Conservation (phyloP, 2,888 invertebrate species). For the Leistus spinibarbis region DNA sequence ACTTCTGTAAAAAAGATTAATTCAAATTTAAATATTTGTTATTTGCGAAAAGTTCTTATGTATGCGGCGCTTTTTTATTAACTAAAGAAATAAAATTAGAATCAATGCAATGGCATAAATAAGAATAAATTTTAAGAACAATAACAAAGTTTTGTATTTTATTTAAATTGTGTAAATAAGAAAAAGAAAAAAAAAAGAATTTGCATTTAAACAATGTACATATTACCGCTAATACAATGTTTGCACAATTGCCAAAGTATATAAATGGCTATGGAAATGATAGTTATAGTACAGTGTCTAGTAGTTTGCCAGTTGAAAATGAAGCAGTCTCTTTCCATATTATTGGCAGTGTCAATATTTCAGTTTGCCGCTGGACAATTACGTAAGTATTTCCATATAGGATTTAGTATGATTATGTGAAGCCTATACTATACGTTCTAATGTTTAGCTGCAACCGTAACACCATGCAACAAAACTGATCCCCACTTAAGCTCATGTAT, state of each 20-base stretch:
- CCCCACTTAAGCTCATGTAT: not conserved
- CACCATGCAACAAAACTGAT: slow-evolving; percentile 3
- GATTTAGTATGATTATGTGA: not conserved
- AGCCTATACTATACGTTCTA: not conserved
- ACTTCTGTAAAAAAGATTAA: too few species aligned
- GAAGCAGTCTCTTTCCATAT: not conserved
- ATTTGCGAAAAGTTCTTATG: too few species aligned
- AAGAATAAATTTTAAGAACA: not conserved
- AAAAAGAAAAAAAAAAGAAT: not conserved
- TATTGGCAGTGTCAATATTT: not conserved
- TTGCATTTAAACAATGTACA: slow-evolving; percentile 1
- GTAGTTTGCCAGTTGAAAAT: not conserved
- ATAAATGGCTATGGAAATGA: not conserved
- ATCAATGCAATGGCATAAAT: not conserved
- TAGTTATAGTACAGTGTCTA: not conserved
- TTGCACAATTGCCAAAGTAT: not conserved
- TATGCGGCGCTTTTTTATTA: too few species aligned
- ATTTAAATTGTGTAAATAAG: too few species aligned
- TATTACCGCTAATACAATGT: not conserved
- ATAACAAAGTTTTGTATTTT: not conserved
- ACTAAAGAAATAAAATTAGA: not conserved
- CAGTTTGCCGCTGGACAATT: not conserved
- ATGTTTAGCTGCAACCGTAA: not conserved
- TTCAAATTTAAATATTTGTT: too few species aligned
- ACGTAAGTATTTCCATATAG: slow-evolving; percentile 11